phyloP scores from a whole-genome alignment of 2,888 invertebrate genomes.

The Thymelicus acteon region DNA sequence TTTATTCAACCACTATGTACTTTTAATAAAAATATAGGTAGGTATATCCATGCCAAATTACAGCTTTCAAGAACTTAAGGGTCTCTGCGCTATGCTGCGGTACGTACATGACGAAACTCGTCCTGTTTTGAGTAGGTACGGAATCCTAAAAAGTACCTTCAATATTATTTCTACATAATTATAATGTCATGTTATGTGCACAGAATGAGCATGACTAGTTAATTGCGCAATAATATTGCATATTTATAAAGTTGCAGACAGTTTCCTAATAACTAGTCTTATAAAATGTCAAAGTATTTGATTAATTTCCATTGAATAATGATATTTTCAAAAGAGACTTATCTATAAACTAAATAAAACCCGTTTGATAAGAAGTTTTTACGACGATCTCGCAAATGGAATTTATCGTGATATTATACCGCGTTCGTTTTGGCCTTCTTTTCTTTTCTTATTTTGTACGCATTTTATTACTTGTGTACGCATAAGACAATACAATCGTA shows the following conservation, averaged over 20 bases:
- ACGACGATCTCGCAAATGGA: constrained; percentile 34
- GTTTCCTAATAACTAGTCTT: neutral
- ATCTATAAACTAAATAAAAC: constrained; percentile 32
- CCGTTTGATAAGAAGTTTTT: constrained; percentile 36
- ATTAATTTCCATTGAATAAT: constrained; percentile 16
- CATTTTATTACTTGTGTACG: constrained; percentile 35
- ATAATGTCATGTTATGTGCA: no score
- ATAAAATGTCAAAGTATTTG: constrained; percentile 16
- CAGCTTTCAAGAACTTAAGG: no score
- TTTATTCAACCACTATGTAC: no score
- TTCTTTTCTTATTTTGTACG: constrained; percentile 30
- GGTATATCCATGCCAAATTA: no score
- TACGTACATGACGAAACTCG: no score
- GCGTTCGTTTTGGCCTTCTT: constrained; percentile 30
- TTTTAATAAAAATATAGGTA: no score
- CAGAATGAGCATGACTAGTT: neutral
- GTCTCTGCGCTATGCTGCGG: no score
- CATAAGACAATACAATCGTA: constrained; percentile 31
- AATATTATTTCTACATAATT: neutral
- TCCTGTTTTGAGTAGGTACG: no score
- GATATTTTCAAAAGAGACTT: constrained; percentile 20
- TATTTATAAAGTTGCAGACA: neutral
- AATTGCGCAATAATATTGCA: neutral
- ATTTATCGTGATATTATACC: constrained; percentile 36
- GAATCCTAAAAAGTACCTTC: neutral